Conservation (phyloP, 2,113 vertebrate species). For the Xiphophorus couchianus region DNA sequence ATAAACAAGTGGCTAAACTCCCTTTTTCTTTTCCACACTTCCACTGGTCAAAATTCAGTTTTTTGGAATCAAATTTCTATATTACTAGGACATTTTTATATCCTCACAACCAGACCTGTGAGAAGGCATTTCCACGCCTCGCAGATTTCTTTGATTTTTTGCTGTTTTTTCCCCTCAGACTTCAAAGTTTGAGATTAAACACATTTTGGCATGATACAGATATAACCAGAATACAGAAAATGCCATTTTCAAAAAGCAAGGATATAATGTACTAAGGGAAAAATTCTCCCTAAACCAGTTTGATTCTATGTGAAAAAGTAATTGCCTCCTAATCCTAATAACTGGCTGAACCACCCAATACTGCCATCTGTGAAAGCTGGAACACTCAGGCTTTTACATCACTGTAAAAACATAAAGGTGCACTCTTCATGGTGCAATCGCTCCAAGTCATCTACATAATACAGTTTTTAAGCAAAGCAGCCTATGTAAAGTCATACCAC, state of each 20-base stretch:
- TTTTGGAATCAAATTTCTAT: too few species aligned
- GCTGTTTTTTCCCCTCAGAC: too few species aligned
- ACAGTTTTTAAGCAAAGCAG: too few species aligned
- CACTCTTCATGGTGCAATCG: too few species aligned
- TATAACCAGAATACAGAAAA: background rate
- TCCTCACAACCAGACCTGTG: background rate
- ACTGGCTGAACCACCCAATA: too few species aligned
- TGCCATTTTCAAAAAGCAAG: background rate
- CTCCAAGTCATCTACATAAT: too few species aligned
- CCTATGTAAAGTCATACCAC: too few species aligned
- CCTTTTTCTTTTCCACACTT: conserved; percentile 1
- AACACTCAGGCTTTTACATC: background rate
- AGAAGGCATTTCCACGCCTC: background rate
- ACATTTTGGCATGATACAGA: background rate
- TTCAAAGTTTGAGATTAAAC: background rate
- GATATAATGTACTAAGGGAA: background rate
- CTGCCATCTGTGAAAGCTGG: too few species aligned
- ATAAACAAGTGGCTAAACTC: background rate
- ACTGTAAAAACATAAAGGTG: background rate
- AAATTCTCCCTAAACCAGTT: too few species aligned
- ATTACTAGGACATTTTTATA: background rate
- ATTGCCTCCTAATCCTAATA: too few species aligned
- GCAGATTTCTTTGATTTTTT: background rate
- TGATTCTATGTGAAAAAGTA: too few species aligned
- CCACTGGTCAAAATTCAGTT: background rate